These are phyloP conservation scores for Sarcophaga subvicina DNA, from an alignment of 2,888 invertebrate genomes.

Conservation along the genomic window DNA sequence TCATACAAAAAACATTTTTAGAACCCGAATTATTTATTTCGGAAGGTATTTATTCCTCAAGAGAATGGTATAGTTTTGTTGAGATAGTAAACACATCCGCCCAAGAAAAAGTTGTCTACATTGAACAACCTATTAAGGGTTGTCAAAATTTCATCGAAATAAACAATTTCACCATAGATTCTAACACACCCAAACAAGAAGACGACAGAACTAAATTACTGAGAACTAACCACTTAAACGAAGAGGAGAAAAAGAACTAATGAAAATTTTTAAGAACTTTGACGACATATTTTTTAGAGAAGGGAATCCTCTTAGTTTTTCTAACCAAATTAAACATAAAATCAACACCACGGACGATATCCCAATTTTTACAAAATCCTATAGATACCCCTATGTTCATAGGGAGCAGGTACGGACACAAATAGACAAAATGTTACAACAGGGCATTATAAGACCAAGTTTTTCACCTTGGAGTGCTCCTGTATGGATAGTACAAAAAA, in stretches of 20 bases:
- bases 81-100: slow-evolving; percentile 49
- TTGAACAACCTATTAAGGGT: slow-evolving; percentile 62
- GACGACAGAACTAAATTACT: slow-evolving; percentile 7
- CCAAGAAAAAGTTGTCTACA: slow-evolving; percentile 44
- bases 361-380: slow-evolving; percentile 65
- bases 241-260: slow-evolving; percentile 12
- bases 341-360: slow-evolving; percentile 65
- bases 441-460: too few relatives aligned
- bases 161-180: slow-evolving; percentile 50
- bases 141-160: slow-evolving; percentile 47
- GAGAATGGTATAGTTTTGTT: slow-evolving; percentile 50
- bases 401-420: slow-evolving; percentile 72
- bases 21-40: slow-evolving; percentile 43
- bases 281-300: slow-evolving; percentile 45
- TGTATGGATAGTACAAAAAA: slow-evolving; percentile 43
- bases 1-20: slow-evolving; percentile 36
- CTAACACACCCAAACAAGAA: slow-evolving; percentile 10
- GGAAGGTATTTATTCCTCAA: slow-evolving; percentile 53
- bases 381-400: slow-evolving; percentile 71
- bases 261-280: slow-evolving; percentile 40
- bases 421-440: slow-evolving; percentile 62
- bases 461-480: slow-evolving; percentile 44
- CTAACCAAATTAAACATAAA: slow-evolving; percentile 58
- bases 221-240: slow-evolving; percentile 32
- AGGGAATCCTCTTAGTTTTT: slow-evolving; percentile 35